phyloP scores from a whole-genome alignment of 2,888 invertebrate species.

The Thymelicus sylvestris region DNA sequence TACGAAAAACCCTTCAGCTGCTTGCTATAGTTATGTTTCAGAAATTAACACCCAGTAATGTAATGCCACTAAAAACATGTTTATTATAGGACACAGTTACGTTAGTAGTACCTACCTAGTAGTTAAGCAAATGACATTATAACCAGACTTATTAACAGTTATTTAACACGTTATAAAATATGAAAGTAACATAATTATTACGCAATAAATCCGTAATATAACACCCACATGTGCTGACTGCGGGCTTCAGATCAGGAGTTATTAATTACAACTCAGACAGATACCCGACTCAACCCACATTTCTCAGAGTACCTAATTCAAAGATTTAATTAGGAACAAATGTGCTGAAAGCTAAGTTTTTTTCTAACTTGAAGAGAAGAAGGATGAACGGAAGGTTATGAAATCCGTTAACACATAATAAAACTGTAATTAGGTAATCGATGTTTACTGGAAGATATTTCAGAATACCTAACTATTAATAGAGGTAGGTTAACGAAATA shows the following conservation, averaged over 20 bases:
- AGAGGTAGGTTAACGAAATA: too few species aligned
- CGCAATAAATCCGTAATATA: constrained; percentile 70
- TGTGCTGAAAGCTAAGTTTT: constrained; percentile 57
- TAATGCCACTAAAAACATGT: too few species aligned
- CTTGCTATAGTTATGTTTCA: too few species aligned
- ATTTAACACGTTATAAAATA: constrained; percentile 40
- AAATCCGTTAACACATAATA: too few species aligned
- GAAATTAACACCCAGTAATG: too few species aligned
- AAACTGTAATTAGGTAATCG: too few species aligned
- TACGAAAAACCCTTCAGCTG: too few species aligned
- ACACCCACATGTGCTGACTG: constrained; percentile 69
- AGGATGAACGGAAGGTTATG: background rate
- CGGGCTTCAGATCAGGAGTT: constrained; percentile 57
- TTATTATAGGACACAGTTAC: too few species aligned
- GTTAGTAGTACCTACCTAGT: background rate
- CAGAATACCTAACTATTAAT: too few species aligned
- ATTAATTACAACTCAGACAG: constrained; percentile 70
- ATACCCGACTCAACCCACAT: constrained; percentile 59
- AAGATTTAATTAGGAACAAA: constrained; percentile 78
- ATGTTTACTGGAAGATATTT: background rate
- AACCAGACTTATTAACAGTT: background rate
- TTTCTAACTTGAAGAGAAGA: constrained; percentile 32
- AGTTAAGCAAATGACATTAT: background rate
- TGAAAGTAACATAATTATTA: constrained; percentile 51
- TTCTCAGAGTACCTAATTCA: constrained; percentile 77